These are phyloP conservation scores for Pissodes strobi DNA, from an alignment of 1,140 invertebrate species.

Conservation along the genomic window DNA sequence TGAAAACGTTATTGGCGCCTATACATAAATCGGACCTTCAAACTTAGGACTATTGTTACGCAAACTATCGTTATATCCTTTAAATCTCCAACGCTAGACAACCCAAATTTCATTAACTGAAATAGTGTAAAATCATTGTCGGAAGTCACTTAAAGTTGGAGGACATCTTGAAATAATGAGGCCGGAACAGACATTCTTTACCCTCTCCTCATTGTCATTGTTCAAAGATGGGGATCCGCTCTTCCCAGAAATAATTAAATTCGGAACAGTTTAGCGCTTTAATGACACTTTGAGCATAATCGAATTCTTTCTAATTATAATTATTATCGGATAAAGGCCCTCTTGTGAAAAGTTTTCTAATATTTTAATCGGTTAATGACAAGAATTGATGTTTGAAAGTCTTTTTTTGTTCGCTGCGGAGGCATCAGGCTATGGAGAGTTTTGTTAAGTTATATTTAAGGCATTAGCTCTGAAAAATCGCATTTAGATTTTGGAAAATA, in stretches of 20 bases:
- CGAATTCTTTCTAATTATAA: conserved; percentile 17
- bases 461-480: no score
- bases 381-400: no score
- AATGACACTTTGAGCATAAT: conserved; percentile 16
- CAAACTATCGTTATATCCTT: background rate
- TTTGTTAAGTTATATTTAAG: no score
- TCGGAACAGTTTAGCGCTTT: conserved; percentile 15
- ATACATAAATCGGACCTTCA: no score
- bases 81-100: background rate
- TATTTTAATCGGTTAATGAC: no score
- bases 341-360: no score
- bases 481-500: no score
- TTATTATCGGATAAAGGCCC: no score
- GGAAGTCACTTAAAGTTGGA: conserved; percentile 27
- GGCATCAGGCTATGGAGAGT: no score
- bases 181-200: conserved; percentile 22
- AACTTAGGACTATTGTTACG: background rate
- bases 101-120: conserved; percentile 20
- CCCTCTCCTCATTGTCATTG: conserved; percentile 19
- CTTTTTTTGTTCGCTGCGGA: no score
- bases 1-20: no score
- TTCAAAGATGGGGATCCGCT: conserved; percentile 10
- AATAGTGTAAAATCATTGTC: conserved; percentile 24
- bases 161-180: conserved; percentile 27
- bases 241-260: conserved; percentile 15